A percentile compares a stretch with the other conserved stretches of the same genome.
These are phyloP conservation scores for Oncorhynchus masou DNA, from an alignment of 2,113 vertebrate species.

Conservation along the genomic window DNA sequence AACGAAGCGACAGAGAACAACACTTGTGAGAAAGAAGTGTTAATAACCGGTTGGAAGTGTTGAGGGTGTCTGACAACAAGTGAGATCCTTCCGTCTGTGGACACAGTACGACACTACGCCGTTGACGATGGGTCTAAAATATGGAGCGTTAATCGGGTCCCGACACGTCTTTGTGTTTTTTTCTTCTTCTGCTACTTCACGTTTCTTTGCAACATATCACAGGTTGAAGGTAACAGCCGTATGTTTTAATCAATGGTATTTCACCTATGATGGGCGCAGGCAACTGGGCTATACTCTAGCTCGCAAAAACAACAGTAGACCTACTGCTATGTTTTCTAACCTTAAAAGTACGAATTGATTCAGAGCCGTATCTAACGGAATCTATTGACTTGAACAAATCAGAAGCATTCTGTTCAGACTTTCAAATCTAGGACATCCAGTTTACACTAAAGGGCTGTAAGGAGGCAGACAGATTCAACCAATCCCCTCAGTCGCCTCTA, in stretches of 20 bases:
- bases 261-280: slow-evolving; percentile 36
- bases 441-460: too few species aligned
- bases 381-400: too few species aligned
- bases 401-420: too few species aligned
- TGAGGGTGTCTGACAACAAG: slow-evolving; percentile 68
- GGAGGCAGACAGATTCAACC: too few species aligned
- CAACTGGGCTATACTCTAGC: slow-evolving; percentile 40
- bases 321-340: too few species aligned
- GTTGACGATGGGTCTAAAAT: slow-evolving; percentile 70
- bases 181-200: slow-evolving; percentile 36
- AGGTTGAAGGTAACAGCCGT: slow-evolving; percentile 43
- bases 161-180: slow-evolving; percentile 60
- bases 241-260: slow-evolving; percentile 60
- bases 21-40: slow-evolving; percentile 39
- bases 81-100: slow-evolving; percentile 49
- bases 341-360: too few species aligned
- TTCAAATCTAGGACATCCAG: too few species aligned
- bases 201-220: slow-evolving; percentile 60
- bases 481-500: too few species aligned
- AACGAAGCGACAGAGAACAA: slow-evolving; percentile 9
- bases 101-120: slow-evolving; percentile 51
- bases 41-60: slow-evolving; percentile 50
- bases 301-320: background rate
- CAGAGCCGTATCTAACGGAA: too few species aligned
- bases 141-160: slow-evolving; percentile 76